A percentile compares a stretch with the other conserved stretches of the same genome.
These are phyloP conservation scores for Teinopalpus imperialis DNA, from an alignment of 2,888 invertebrate genomes.

Conservation along the genomic window DNA sequence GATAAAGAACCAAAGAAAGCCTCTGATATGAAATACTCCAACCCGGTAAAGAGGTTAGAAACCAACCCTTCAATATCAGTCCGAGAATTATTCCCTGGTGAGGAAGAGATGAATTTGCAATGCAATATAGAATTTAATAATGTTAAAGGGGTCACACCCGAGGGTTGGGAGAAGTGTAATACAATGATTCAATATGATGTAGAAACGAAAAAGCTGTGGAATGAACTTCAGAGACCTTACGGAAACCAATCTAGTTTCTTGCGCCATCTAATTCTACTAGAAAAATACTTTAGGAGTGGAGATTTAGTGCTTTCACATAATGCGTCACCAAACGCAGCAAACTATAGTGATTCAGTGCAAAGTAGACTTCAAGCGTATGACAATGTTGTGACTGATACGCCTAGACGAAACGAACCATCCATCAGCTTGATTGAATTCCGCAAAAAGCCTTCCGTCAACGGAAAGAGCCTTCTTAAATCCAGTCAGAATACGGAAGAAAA, in stretches of 20 bases:
- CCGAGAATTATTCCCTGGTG: slow-evolving; percentile 90
- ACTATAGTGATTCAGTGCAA: slow-evolving; percentile 90
- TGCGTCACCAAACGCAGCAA: slow-evolving; percentile 88
- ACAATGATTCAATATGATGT: slow-evolving; percentile 90
- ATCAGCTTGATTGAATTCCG: slow-evolving; percentile 70
- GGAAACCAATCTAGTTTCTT: slow-evolving; percentile 94
- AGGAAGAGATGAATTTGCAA: slow-evolving; percentile 90
- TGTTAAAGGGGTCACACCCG: slow-evolving; percentile 87
- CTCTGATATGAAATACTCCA: slow-evolving; percentile 71
- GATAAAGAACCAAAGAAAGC: slow-evolving; percentile 68
- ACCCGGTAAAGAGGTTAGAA: slow-evolving; percentile 85
- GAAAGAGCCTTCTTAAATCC: slow-evolving; percentile 69
- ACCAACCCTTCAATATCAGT: slow-evolving; percentile 92
- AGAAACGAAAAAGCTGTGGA: slow-evolving; percentile 91
- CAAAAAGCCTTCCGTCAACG: slow-evolving; percentile 65
- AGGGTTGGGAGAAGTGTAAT: slow-evolving; percentile 92
- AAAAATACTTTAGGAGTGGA: slow-evolving; percentile 92
- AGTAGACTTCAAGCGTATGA: slow-evolving; percentile 90
- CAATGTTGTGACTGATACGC: slow-evolving; percentile 68
- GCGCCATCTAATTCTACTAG: slow-evolving; percentile 89
- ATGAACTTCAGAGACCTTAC: slow-evolving; percentile 91
- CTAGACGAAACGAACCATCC: slow-evolving; percentile 51
- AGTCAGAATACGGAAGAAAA: slow-evolving; percentile 58
- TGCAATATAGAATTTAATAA: slow-evolving; percentile 89
- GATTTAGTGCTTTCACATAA: slow-evolving; percentile 88